Percentiles rank a stretch among this genome's conserved stretches.
phyloP scores from a whole-genome alignment of 2,888 invertebrate genomes.

The Sinelater perroti region DNA sequence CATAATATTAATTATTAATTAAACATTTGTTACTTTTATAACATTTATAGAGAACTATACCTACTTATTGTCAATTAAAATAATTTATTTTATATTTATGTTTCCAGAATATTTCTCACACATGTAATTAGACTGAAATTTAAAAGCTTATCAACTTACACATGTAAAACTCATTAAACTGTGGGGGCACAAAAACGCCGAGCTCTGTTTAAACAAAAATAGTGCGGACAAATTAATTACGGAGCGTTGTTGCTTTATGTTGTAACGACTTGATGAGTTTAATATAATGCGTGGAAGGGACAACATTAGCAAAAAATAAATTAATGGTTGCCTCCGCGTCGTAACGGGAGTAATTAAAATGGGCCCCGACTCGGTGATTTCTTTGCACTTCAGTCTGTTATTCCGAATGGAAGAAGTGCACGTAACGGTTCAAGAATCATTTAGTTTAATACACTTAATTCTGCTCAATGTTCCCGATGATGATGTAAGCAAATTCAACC shows the following conservation, averaged over 20 bases:
- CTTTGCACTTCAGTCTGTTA: not conserved
- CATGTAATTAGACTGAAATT: slow-evolving; percentile 1
- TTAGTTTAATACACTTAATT: too few species aligned
- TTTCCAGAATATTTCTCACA: too few species aligned
- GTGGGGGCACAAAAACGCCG: not conserved
- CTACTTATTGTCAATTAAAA: too few species aligned
- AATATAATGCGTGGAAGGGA: slow-evolving; percentile 3
- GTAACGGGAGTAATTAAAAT: too few species aligned
- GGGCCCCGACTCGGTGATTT: too few species aligned
- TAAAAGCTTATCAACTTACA: slow-evolving; percentile 7
- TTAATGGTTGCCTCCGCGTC: not conserved
- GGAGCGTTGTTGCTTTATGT: slow-evolving; percentile 3
- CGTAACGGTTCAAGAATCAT: not conserved
- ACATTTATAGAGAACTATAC: too few species aligned
- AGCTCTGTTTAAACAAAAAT: slow-evolving; percentile 7
- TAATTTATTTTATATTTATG: too few species aligned
- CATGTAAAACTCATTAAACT: slow-evolving; percentile 13
- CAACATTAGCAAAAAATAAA: not conserved
- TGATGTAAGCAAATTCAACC: too few species aligned
- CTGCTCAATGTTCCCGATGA: too few species aligned
- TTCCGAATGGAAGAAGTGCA: not conserved
- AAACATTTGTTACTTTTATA: too few species aligned
- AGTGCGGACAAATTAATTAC: slow-evolving; percentile 14
- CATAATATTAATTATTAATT: too few species aligned
- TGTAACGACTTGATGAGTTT: slow-evolving; percentile 12